Evolutionary conservation across 2,888 invertebrate genomes (phyloP), one percentile per base, ranked within the genome.

Genomic region (Parelbella ahira): DNA sequence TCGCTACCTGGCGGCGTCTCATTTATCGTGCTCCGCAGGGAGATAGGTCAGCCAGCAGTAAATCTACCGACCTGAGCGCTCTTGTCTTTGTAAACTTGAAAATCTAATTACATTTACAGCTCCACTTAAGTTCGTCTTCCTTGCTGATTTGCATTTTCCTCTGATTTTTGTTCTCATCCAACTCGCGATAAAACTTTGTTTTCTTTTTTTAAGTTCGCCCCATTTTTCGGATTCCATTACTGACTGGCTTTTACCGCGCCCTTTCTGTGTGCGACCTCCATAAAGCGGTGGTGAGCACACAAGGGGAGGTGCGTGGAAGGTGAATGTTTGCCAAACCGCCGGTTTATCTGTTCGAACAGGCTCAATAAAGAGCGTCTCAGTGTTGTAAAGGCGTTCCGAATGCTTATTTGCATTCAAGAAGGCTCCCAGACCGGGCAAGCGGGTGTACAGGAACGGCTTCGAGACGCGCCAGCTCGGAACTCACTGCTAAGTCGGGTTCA

Each of bases 51-150:
- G 84, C 78, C 64, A 64, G 79, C 82, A 80, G 76, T 87, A 86
- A 86, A 86, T 86, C 82, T 83, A 77, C 76, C 74, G 76, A 84
- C 82, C 83, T 82, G 82, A 82, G 79, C 73, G 72, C 73, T 74
- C 80, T 76, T 80, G 83, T 84, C 83, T 84, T 84, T 81, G 83
- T 81, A 83, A 83, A 83, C 80, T 84, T 74, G 78, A 78, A 84
- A 84, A 86, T 84, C 82, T 87, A 84, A 86, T 86, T 87, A 84
- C 84, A 83, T 84, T 84, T 82, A 83, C 83, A 81, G 74, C 72
- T 72, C 70, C 68, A 78, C 72, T 78, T 73, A 77, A 81, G 74
- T 80, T 76, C 72, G 68, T 68, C 68, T 74, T 72, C 76, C 68
- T 70, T 62, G 65, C 69, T 68, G 67, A 68, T 82, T 83, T 81